Conservation (phyloP, 2,888 invertebrate genomes). For the Linhomoeus sp. region DNA sequence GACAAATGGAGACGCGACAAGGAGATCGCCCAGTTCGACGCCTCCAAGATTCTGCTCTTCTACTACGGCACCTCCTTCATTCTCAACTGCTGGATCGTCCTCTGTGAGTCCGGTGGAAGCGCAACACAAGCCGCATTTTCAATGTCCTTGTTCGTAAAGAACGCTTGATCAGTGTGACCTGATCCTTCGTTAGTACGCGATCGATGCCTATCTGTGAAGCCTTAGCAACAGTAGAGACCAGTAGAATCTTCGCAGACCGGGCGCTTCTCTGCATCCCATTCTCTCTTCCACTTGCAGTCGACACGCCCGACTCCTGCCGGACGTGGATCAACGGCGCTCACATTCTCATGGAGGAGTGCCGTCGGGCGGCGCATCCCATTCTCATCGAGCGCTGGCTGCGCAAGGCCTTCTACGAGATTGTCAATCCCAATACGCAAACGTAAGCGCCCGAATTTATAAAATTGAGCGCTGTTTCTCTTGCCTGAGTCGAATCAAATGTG, state of each 20-base stretch:
- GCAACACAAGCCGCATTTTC: too few species aligned
- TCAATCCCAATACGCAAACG: constrained; percentile 5
- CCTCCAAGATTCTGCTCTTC: constrained; percentile 18
- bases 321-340: constrained; percentile 6
- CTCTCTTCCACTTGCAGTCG: constrained; percentile 5
- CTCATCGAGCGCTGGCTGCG: constrained; percentile 19
- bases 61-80: constrained; percentile 19
- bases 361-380: constrained; percentile 11
- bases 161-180: too few species aligned
- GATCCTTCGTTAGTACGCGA: too few species aligned
- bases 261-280: not conserved
- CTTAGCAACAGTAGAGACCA: too few species aligned
- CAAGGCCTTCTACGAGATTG: constrained; percentile 19
- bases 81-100: constrained; percentile 13
- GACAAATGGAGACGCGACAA: constrained; percentile 25
- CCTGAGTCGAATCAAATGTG: not conserved
- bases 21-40: constrained; percentile 14
- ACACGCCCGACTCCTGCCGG: constrained; percentile 4
- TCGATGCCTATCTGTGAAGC: too few species aligned
- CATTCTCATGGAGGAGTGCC: constrained; percentile 6
- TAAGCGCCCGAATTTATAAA: not conserved
- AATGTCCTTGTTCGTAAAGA: too few species aligned
- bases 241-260: too few species aligned
- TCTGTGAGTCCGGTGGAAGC: too few species aligned
- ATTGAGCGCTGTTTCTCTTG: not conserved